Base-by-base conservation (phyloP, 2,888 invertebrate species). In the Scaptomyza parva region DNA sequence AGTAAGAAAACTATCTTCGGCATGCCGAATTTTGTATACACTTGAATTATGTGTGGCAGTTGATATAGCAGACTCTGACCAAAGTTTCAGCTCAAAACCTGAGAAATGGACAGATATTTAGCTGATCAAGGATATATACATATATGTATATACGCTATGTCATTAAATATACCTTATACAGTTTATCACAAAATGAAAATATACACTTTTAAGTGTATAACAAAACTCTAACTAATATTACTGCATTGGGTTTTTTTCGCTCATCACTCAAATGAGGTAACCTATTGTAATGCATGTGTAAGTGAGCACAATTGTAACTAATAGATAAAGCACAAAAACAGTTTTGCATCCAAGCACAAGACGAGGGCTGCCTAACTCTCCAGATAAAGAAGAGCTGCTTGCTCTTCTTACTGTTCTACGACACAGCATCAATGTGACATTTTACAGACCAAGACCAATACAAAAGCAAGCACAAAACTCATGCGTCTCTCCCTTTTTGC, bases 221-320 rank as follows among this genome's bases (percentile, higher is more conserved):
- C n/a, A n/a, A n/a, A n/a, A n/a, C 33, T 47, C 40, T 50, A 57
- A 52, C 45, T 54, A 37, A 35, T 33, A 43, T 35, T 18, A 24
- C 40, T 20, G n/a, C 28, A 48, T 43, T 12, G 72, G 76, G 33
- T 40, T 71, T 72, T 67, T n/a, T 44, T 33, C 17, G 12, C n/a
- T 33, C n/a, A 9, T 30, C 22, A 51, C 54, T 41, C 22, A 26
- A 6, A 18, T 55, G 40, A 53, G 47, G 12, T 61, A 45, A 50
- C 53, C 54, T 40, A n/a, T 35, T 54, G 6, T 40, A 64, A 14
- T 18, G 20, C 64, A 17, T 9, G 40, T 70, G 30, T 44, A 64
- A 53, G 44, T 45, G 48, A 47, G 55, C 37, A 40, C 41, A 40
- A 39, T 17, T 43, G 18, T 18, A 41, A 37, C 35, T 9, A 39